Evolutionary conservation across 2,888 invertebrate genomes (phyloP), one percentile per base, ranked within the genome.

Genomic region (Lottia gigantea): DNA sequence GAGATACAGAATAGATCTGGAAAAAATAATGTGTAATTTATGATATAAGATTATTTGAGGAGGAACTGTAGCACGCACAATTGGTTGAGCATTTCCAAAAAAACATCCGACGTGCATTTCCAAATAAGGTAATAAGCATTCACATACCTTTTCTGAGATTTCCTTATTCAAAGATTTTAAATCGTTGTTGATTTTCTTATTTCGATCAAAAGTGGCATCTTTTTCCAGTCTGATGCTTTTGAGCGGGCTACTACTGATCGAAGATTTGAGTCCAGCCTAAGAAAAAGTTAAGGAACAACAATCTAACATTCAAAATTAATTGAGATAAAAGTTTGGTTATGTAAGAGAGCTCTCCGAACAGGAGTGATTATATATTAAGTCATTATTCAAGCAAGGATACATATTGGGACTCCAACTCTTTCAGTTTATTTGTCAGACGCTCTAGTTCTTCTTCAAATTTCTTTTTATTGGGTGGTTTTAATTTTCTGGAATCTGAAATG

Each of bases 361-460:
- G 6, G 31, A 31, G 31, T 6, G 3, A 31, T 31, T 16, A 55
- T 55, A 19, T 3, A 55, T 55, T 4, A n/a, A n/a, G 6, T 45
- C 2, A 16, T 64, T 25, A 0, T 15, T 25, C 8, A 14, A 45
- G 40, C 16, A 73, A 74, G 74, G 76, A 76, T 75, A 77, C 78
- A 81, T 81, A 66, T 66, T 80, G 79, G 8, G 79, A 73, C 66
- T 85, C 86, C 47, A 81, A 82, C 26, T 76, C 75, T 47, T 73
- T 77, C 47, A 86, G 83, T 23, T 66, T 67, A n/a, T 66, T 74
- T 40, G 71, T 70, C 7, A 85, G 46, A 3, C 63, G 72, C 16
- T 85, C 83, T 71, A 84, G 71, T 12, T 84, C 84, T 62, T 84
- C 85, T 15, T 86, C 86, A 75, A 79, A 81, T 65, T 82, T 82